phyloP scores from a whole-genome alignment of 2,888 invertebrate genomes.

The Coelinius sp. region DNA sequence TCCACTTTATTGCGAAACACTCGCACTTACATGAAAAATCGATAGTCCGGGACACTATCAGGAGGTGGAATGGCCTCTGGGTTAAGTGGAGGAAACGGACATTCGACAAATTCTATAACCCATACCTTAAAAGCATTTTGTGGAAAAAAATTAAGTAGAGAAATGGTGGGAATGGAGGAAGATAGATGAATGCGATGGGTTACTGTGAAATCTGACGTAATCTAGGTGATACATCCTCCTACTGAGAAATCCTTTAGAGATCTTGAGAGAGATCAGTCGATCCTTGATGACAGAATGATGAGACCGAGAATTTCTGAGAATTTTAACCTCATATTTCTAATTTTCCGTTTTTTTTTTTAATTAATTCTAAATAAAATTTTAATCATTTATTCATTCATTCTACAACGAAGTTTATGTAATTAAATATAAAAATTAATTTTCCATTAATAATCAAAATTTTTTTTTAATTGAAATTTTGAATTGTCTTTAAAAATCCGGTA shows the following conservation, averaged over 20 bases:
- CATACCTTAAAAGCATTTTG: neutral
- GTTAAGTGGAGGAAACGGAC: neutral
- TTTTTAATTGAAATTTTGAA: no score
- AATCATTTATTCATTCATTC: no score
- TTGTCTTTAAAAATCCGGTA: no score
- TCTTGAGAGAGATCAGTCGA: neutral
- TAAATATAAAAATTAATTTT: no score
- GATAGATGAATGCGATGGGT: neutral
- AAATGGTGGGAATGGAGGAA: neutral
- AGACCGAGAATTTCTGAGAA: neutral
- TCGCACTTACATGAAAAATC: neutral
- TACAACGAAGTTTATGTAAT: no score
- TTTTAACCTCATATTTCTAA: neutral
- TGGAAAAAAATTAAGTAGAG: neutral
- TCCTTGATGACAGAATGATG: constrained; percentile 15
- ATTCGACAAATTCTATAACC: constrained; percentile 1
- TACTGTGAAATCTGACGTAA: constrained; percentile 15
- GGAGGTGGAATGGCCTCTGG: neutral
- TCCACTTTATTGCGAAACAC: neutral
- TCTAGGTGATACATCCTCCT: constrained; percentile 16
- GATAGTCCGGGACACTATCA: neutral
- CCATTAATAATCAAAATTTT: no score
- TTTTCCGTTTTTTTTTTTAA: neutral
- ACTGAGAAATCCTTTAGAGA: constrained; percentile 10
- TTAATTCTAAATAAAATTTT: no score